These are phyloP conservation scores for Heteromyza rotundicornis DNA, from an alignment of 2,888 invertebrate species.

Conservation along the genomic window DNA sequence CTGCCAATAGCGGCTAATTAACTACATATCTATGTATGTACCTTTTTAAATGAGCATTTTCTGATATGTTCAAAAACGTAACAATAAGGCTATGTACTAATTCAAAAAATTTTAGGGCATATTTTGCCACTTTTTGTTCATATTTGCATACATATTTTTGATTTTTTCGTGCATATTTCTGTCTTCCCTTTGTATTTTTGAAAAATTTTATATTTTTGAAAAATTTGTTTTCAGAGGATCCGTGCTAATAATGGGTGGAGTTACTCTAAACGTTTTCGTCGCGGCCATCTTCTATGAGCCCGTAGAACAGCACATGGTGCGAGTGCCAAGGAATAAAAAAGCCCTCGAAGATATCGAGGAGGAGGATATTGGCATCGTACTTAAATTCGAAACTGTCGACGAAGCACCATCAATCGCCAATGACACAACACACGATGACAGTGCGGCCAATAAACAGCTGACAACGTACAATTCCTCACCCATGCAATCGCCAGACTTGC, in stretches of 20 bases:
- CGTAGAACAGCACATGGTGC: slow-evolving; percentile 80
- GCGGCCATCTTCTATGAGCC: slow-evolving; percentile 85
- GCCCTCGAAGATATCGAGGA: slow-evolving; percentile 59
- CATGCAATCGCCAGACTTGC: slow-evolving; percentile 39
- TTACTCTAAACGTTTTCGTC: slow-evolving; percentile 84
- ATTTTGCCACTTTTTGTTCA: too few relatives aligned
- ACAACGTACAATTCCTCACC: slow-evolving; percentile 43
- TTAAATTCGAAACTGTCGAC: slow-evolving; percentile 58
- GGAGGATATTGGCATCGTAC: slow-evolving; percentile 59
- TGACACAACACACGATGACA: slow-evolving; percentile 12
- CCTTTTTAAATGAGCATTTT: too few relatives aligned
- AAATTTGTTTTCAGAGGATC: slow-evolving; percentile 77
- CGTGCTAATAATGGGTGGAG: slow-evolving; percentile 79
- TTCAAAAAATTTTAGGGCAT: too few relatives aligned
- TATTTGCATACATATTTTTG: too few relatives aligned
- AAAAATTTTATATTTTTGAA: too few relatives aligned
- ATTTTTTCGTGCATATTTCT: too few relatives aligned
- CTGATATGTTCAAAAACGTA: too few relatives aligned
- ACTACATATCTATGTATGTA: too few relatives aligned
- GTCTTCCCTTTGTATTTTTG: too few relatives aligned
- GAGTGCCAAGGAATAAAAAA: slow-evolving; percentile 64
- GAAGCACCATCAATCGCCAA: slow-evolving; percentile 30
- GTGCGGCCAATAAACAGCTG: slow-evolving; percentile 33
- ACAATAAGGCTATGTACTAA: too few relatives aligned
- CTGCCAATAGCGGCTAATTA: too few relatives aligned